A percentile compares a stretch with the other conserved stretches of the same genome.
Evolutionary conservation across 2,888 invertebrate species (phyloP).

Genomic region (Scrobipalpa atriplicella): DNA sequence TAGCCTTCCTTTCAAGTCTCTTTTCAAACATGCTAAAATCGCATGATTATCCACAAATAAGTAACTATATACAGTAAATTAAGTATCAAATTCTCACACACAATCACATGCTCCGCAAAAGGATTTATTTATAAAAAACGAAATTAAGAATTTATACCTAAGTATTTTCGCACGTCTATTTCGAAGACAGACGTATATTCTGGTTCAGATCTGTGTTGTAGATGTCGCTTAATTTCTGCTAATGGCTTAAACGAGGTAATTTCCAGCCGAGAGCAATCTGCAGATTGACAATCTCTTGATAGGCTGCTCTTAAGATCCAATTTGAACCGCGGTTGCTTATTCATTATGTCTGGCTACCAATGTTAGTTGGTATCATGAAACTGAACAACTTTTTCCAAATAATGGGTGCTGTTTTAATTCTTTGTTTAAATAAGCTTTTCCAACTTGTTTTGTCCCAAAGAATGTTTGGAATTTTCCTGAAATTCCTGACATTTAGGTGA

Average conservation of each 20-base stretch:
- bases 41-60: no score
- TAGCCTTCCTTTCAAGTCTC: no score
- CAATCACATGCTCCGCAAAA: no score
- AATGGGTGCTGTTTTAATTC: neutral
- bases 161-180: neutral
- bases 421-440: neutral
- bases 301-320: neutral
- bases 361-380: neutral
- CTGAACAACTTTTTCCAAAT: no score
- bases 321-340: neutral
- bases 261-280: slow-evolving; percentile 8
- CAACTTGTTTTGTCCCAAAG: neutral
- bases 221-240: slow-evolving; percentile 16
- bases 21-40: no score
- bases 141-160: neutral
- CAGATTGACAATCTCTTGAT: slow-evolving; percentile 5
- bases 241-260: slow-evolving; percentile 12
- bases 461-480: neutral
- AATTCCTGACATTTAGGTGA: neutral
- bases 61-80: no score
- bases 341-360: neutral
- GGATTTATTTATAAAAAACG: neutral
- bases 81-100: no score
- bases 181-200: neutral
- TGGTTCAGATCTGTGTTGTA: neutral